Base-by-base conservation (phyloP, 2,888 invertebrate species). In the Dioctria rufipes region DNA sequence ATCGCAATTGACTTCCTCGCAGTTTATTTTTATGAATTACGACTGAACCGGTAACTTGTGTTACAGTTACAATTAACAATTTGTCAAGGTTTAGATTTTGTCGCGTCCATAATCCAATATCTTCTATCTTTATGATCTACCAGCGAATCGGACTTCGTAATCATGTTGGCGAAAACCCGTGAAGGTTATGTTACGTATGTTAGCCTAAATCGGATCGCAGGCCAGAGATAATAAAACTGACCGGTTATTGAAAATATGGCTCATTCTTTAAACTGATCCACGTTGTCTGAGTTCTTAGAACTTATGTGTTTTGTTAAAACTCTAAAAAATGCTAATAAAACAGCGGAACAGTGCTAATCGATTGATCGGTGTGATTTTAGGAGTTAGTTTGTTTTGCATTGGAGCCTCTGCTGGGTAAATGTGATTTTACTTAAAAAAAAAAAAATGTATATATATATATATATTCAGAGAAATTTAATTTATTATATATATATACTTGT, bases 41-140 rank as follows among this genome's bases (percentile, higher is more conserved):
- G 60, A 42, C 42, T 11, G 25, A 8, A 25, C 39, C 37, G 49
- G 43, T 37, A 5, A 13, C 40, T 11, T 6, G 11, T 42, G n/a
- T 37, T 25, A 60, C 25, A 25, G 46, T 25, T 49, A 40, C 25
- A 49, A 40, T 54, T 37, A 39, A 51, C 51, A 37, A 39, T 49
- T 39, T 51, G 4, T 39, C 49, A 71, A 51, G 54, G 54, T 51
- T 71, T 51, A 39, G 8, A 46, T 11, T 51, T 54, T 58, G 51
- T 25, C 51, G 49, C 51, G 54, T 39, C 13, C 4, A 73, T 54
- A 40, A 73, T 54, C 25, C 58, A 39, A 73, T 73, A 40, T 43
- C 25, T 39, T 25, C 67, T 43, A 58, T 78, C 65, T 65, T 54
- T 65, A 63, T 39, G 39, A 43, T 11, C 65, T 43, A 78, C 65